Conservation (phyloP, 2,113 vertebrate genomes). For the Eulemur rufifrons region DNA sequence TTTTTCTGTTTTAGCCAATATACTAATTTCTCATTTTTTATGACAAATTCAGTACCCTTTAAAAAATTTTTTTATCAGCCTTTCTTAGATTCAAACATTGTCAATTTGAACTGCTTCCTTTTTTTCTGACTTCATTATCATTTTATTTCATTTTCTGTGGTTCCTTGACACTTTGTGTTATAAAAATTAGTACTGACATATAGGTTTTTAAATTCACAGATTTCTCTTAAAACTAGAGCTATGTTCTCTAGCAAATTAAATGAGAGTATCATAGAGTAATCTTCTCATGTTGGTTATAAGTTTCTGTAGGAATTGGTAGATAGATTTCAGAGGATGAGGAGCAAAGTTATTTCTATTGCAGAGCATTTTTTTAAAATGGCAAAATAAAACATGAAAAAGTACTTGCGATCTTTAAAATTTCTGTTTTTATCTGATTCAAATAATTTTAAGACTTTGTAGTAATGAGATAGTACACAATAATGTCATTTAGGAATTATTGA, state of each 20-base stretch:
- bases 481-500: not conserved
- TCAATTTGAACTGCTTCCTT: not conserved
- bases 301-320: not conserved
- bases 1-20: not conserved
- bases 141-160: not conserved
- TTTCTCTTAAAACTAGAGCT: not conserved
- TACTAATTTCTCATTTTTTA: not conserved
- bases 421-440: not conserved
- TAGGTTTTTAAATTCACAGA: not conserved
- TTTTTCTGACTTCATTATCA: not conserved
- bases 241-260: not conserved
- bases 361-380: not conserved
- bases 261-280: not conserved
- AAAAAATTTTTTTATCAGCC: not conserved
- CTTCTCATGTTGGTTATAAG: not conserved
- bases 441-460: not conserved
- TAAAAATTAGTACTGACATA: not conserved
- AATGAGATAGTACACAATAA: not conserved
- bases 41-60: not conserved
- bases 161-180: not conserved
- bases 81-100: not conserved
- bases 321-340: not conserved
- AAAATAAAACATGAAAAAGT: not conserved
- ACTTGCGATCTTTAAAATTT: not conserved
- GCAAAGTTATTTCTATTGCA: not conserved